Evolutionary conservation across 2,888 invertebrate genomes (phyloP).

Genomic region (Panorpa germanica): DNA sequence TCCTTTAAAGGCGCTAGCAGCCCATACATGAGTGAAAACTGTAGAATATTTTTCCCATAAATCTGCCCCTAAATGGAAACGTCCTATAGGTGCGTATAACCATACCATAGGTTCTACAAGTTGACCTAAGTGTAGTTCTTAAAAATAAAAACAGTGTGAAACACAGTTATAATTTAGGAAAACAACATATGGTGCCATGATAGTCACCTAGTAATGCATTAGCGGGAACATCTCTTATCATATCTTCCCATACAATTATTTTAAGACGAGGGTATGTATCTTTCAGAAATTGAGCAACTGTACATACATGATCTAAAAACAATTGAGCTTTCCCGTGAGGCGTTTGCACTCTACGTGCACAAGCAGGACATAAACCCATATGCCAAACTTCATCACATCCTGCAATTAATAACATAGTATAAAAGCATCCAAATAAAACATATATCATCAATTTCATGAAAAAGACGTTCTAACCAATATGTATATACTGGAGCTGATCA

Average conservation of each 20-base stretch:
- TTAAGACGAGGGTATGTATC: constrained; percentile 38
- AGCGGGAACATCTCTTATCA: constrained; percentile 43
- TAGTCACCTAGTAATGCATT: constrained; percentile 35
- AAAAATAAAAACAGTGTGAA: constrained; percentile 16
- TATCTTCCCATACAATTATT: constrained; percentile 76
- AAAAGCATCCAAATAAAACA: constrained; percentile 12
- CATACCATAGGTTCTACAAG: constrained; percentile 49
- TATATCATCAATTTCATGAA: constrained; percentile 69
- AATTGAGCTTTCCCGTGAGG: constrained; percentile 34
- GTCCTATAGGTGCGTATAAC: constrained; percentile 38
- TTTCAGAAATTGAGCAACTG: constrained; percentile 37
- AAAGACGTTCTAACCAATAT: too few species aligned
- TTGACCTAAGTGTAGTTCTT: constrained; percentile 37
- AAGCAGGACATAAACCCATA: constrained; percentile 37
- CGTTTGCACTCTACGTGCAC: constrained; percentile 27
- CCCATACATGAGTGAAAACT: constrained; percentile 55
- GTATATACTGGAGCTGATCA: constrained; percentile 41
- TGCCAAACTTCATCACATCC: constrained; percentile 73
- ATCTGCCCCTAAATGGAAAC: constrained; percentile 28
- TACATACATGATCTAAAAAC: constrained; percentile 45
- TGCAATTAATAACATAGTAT: too few species aligned
- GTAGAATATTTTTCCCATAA: constrained; percentile 44
- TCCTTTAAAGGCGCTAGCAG: constrained; percentile 71
- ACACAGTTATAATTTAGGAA: too few species aligned
- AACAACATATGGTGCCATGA: too few species aligned